phyloP scores from a whole-genome alignment of 2,113 vertebrate genomes.

The Gallinago jamesoni region DNA sequence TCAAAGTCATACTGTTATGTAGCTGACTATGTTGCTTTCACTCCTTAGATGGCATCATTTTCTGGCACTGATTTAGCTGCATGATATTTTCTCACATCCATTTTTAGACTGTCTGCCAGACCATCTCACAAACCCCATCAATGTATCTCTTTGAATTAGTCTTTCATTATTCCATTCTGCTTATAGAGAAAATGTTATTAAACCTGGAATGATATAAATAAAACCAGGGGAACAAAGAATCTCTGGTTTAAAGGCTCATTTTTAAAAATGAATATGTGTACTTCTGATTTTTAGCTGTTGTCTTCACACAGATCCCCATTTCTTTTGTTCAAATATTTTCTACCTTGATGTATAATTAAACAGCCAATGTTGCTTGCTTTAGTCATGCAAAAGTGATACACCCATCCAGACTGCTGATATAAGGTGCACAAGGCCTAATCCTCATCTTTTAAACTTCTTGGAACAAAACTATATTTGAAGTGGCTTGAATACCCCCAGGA shows the following conservation, averaged over 20 bases:
- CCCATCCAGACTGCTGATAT: not conserved
- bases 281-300: not conserved
- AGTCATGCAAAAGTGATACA: not conserved
- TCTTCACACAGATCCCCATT: not conserved
- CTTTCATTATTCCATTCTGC: not conserved
- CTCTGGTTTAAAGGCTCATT: not conserved
- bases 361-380: not conserved
- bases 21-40: conserved; percentile 33
- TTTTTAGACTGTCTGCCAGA: not conserved
- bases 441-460: not conserved
- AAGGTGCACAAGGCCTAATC: not conserved
- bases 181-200: not conserved
- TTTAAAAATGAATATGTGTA: not conserved
- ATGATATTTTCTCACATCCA: not conserved
- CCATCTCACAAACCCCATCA: not conserved
- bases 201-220: not conserved
- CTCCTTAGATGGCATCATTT: conserved; percentile 11
- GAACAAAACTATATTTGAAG: not conserved
- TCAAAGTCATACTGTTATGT: conserved; percentile 42
- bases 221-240: not conserved
- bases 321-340: not conserved
- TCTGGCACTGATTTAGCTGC: conserved; percentile 40
- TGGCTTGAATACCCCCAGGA: not conserved
- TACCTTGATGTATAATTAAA: not conserved
- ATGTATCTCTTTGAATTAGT: not conserved